phyloP scores from a whole-genome alignment of 2,888 invertebrate species.

The Hyles lineata region DNA sequence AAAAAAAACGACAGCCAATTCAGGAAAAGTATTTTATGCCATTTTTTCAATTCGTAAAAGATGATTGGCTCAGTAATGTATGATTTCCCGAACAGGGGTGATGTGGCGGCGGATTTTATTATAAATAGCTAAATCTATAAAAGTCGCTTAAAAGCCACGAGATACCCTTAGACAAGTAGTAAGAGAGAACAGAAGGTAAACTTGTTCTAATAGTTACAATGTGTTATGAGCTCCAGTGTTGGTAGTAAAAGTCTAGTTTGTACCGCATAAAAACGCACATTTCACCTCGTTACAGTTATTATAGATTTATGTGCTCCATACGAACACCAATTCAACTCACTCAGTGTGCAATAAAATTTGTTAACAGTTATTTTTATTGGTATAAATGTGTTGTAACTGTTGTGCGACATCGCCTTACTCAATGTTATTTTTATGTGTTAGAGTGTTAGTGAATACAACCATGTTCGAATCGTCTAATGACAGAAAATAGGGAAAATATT shows the following conservation, averaged over 20 bases:
- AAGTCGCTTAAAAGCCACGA: too few species aligned
- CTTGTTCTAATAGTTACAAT: not conserved
- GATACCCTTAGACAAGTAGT: too few species aligned
- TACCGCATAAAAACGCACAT: constrained; percentile 15
- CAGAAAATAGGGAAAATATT: not conserved
- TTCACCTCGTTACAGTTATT: constrained; percentile 44
- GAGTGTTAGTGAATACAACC: not conserved
- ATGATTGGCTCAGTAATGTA: too few species aligned
- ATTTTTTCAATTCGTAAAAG: too few species aligned
- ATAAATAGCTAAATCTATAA: too few species aligned
- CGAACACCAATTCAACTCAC: constrained; percentile 33
- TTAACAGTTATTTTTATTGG: constrained; percentile 11
- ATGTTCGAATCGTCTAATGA: not conserved
- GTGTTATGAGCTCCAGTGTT: not conserved
- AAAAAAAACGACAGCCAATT: too few species aligned
- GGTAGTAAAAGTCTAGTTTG: constrained; percentile 13
- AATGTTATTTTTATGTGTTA: not conserved
- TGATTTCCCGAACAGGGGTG: too few species aligned
- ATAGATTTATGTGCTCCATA: constrained; percentile 51
- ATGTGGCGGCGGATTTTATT: too few species aligned
- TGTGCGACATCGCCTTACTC: too few species aligned
- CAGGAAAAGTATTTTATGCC: too few species aligned
- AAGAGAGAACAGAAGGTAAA: not conserved
- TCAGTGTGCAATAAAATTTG: constrained; percentile 18
- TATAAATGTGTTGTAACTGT: not conserved